A percentile compares a stretch with the other conserved stretches of the same genome.
Conservation (phyloP, 2,113 vertebrate species). For the Leptobrachium ailaonicum region DNA sequence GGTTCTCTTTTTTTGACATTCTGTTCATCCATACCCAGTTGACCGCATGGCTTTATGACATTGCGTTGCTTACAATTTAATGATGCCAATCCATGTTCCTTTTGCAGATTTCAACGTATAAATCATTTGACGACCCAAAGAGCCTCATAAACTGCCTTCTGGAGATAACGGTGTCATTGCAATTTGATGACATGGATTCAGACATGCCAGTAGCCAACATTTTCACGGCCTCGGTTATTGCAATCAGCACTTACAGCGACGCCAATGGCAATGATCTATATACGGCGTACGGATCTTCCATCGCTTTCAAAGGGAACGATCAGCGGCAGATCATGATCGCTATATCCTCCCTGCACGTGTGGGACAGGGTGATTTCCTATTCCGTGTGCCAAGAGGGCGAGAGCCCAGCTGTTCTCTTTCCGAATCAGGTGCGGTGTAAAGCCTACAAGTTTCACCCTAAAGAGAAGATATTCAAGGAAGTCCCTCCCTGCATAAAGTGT, state of each 20-base stretch:
- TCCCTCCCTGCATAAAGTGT: background rate
- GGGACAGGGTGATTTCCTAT: background rate
- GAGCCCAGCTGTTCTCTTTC: background rate
- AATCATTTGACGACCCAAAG: too few species aligned
- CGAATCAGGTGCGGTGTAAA: background rate
- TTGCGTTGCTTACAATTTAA: too few species aligned
- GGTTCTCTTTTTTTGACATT: too few species aligned
- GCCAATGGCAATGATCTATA: rapidly evolving
- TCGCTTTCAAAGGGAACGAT: background rate
- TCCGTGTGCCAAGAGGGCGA: background rate
- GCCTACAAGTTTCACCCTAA: background rate
- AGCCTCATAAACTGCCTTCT: background rate
- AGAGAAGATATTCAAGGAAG: rapidly evolving
- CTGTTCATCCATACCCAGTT: too few species aligned
- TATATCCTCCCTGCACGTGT: background rate
- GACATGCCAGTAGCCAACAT: rapidly evolving
- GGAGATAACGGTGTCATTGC: background rate
- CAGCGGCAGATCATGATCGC: background rate
- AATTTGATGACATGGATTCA: rapidly evolving
- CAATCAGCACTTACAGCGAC: background rate
- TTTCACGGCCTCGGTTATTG: background rate
- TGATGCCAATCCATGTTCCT: too few species aligned
- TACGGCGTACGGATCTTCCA: background rate
- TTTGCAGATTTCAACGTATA: too few species aligned
- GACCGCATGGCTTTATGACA: too few species aligned